Base-by-base conservation (phyloP, 2,888 invertebrate genomes). In the Pseudococcus jackbeardsleyi region DNA sequence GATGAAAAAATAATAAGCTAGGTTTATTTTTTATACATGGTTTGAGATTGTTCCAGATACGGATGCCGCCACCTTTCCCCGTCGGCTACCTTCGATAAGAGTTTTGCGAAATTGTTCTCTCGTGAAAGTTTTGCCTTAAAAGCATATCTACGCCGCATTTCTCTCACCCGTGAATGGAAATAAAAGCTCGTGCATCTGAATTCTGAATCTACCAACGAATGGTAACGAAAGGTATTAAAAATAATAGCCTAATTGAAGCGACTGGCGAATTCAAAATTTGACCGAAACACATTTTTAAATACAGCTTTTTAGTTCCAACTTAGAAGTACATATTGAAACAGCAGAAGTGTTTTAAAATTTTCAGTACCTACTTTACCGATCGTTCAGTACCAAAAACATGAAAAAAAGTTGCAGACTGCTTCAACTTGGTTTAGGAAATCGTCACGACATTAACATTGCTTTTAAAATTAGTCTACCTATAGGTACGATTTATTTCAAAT, bases 1-100 rank as follows among this genome's bases (percentile, higher is more conserved):
- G 33, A 77, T 77, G 77, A 77, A 77, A 77, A 77, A 77, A 77
- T 39, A 77, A 77, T 77, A 33, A 77, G 39, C 17, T 77, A 33
- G 39, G 39, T 77, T 77, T 39, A 77, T 77, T 77, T 77, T 77
- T 77, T 77, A 77, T 77, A 39, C 39, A 77, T 77, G 33, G 7
- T 77, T 77, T 15, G 22, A 64, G 22, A 64, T 64, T 22, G 64
- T 64, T 22, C 22, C 22, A 11, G 64, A 22, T 64, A 64, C 22
- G 22, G 64, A 64, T 64, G 64, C 22, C 11, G 22, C 19, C 15
- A 11, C 9, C 64, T 0, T 1, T 4, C 5, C n/a, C 6, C 42
- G 42, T 9, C 42, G 42, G n/a, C 22, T 64, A 11, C 22, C 64
- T 64, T 22, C 64, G 64, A 64, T 64, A 64, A 64, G 64, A 64